Conservation (phyloP, 2,888 invertebrate genomes). For the Calameuta pallipes region DNA sequence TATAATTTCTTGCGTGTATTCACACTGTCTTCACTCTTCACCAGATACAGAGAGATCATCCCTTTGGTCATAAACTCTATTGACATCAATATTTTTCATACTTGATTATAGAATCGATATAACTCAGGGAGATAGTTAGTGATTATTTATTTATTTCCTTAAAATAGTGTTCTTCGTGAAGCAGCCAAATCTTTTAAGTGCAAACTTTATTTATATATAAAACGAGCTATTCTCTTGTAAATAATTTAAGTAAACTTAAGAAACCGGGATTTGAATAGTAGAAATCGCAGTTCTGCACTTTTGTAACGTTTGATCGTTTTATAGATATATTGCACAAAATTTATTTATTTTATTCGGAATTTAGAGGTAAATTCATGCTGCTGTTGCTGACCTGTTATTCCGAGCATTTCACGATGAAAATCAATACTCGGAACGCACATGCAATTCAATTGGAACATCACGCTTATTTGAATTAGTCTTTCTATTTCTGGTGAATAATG, state of each 20-base stretch:
- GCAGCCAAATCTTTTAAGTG: no score
- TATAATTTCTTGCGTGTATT: background rate
- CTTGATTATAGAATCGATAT: background rate
- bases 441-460: background rate
- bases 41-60: background rate
- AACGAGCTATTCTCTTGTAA: background rate
- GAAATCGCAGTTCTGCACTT: background rate
- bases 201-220: background rate
- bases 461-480: slow-evolving; percentile 17
- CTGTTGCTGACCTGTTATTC: background rate
- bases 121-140: background rate
- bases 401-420: background rate
- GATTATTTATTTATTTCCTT: background rate
- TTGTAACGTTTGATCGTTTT: background rate
- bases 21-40: background rate
- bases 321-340: background rate
- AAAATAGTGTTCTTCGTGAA: background rate
- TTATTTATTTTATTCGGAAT: background rate
- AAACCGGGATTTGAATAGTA: background rate
- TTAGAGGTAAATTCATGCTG: background rate
- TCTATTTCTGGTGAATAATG: background rate
- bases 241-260: background rate
- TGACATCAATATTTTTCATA: background rate
- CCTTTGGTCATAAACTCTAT: background rate
- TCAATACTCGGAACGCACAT: background rate